Evolutionary conservation across 2,888 invertebrate genomes (phyloP), one percentile per base, ranked within the genome.

Genomic region (Drosophila lutescens): DNA sequence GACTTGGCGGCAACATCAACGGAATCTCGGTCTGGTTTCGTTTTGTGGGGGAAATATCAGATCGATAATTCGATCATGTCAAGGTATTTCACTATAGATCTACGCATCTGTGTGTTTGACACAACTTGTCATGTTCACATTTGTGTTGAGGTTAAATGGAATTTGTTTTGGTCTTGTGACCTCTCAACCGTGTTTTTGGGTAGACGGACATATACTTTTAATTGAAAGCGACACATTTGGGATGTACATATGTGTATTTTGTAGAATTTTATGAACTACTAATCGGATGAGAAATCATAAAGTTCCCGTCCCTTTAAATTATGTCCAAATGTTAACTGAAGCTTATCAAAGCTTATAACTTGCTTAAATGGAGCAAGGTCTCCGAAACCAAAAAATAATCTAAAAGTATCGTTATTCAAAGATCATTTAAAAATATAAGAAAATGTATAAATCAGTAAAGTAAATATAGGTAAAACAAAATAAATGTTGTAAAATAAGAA

Each of bases 51-150:
- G 23, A 23, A 50, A 66, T 67, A 75, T 82, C 83, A 69, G 63
- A n/a, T 51, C 75, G 80, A 80, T 83, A 83, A 83, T 84, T 84
- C 76, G 86, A 84, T 84, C 79, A 70, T 79, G 69, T 81, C 70
- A 49, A 76, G 76, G 65, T 78, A 70, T 69, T 56, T 65, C 65
- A 51, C 62, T 49, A 55, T 26, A 57, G 32, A 50, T 62, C 62
- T 40, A 17, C n/a, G 32, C 56, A 26, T 57, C 60, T 20, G 20
- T 58, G 49, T 71, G 49, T 60, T 53, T 61, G 54, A 66, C 65
- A 71, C 59, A 47, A 30, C 46, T 54, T 68, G 74, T 74, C 74
- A 69, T 74, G 74, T 74, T 63, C 59, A 59, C 74, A 68, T 51
- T 32, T 26, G 41, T 74, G 74, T 77, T 74, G 50, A 74, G 88